Evolutionary conservation across 2,797 vertebrate species (phyloP).

Genomic region (Chloroceryle inda): DNA sequence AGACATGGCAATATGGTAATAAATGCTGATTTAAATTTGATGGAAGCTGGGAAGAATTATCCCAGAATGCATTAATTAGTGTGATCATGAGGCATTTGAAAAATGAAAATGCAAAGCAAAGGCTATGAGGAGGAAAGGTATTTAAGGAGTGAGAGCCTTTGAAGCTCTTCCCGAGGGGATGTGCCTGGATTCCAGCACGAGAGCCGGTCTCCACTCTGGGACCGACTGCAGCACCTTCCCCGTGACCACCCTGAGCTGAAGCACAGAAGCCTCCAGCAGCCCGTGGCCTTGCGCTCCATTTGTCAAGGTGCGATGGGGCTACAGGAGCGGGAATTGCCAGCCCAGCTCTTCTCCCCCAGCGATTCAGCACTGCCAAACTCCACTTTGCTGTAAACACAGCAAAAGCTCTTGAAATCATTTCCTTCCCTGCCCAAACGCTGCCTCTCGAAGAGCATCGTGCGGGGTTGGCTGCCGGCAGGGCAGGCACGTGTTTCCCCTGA

Average conservation of each 20-base stretch:
- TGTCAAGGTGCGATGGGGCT: not conserved
- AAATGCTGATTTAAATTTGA: not conserved
- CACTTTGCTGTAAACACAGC: not conserved
- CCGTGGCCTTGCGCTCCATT: fast-evolving
- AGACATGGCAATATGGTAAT: not conserved
- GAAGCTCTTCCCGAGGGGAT: not conserved
- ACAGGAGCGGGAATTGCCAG: fast-evolving
- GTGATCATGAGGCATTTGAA: not conserved
- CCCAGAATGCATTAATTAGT: constrained; percentile 13
- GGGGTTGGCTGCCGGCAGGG: not conserved
- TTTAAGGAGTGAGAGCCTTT: not conserved
- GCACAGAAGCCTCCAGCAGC: not conserved
- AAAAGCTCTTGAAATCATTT: not conserved
- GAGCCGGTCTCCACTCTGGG: fast-evolving
- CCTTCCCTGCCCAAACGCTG: not conserved
- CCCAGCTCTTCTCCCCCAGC: not conserved
- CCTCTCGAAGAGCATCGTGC: not conserved
- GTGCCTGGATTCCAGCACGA: not conserved
- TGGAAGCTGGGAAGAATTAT: not conserved
- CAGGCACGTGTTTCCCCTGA: not conserved
- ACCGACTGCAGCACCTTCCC: not conserved
- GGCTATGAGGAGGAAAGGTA: not conserved
- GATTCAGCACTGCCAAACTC: not conserved
- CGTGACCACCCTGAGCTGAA: fast-evolving
- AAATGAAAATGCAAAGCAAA: not conserved